Evolutionary conservation across 1,140 invertebrate species (phyloP), one percentile per base, ranked within the genome.

Genomic region (Andricus grossulariae): DNA sequence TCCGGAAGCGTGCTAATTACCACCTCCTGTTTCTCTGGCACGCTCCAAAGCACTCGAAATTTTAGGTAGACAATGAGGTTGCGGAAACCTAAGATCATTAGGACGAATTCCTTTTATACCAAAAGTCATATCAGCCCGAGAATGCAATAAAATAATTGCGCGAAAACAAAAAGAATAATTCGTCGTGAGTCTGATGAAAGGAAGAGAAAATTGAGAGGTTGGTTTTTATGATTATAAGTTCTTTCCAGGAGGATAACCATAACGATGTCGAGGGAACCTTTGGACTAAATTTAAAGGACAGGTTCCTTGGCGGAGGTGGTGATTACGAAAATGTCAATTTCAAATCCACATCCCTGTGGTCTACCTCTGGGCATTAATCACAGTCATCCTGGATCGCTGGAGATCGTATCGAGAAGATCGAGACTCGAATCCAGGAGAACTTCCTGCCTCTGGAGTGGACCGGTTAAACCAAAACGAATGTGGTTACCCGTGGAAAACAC

Each of bases 311-410:
- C 60, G 25, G 25, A 66, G 25, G 60, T 66, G 60, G 60, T 66
- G 60, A 66, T 66, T 66, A 66, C 25, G 60, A 66, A 66, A 66
- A 66, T 66, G 60, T 66, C 60, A 66, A 66, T 66, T 66, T 66
- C 60, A n/a, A 66, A 66, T 66, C 60, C 55, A 57, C 55, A 57
- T 57, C 55, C 18, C 60, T 66, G 60, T 39, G 60, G 60, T 66
- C 60, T 39, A 16, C 25, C 60, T 66, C 60, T 7, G 10, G 60
- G 60, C 60, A 45, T 66, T 66, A 66, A 66, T 66, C 60, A 66
- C 60, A 66, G 39, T 66, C 21, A 66, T 66, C 39, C 39, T 66
- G 60, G 60, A 66, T 66, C 60, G n/a, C 60, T n/a, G n/a, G 32
- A 66, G 60, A 66, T 66, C 21, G 60, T 66, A 66, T 66, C 60